Conservation (phyloP, 2,888 invertebrate genomes). For the Plebejus anna region DNA sequence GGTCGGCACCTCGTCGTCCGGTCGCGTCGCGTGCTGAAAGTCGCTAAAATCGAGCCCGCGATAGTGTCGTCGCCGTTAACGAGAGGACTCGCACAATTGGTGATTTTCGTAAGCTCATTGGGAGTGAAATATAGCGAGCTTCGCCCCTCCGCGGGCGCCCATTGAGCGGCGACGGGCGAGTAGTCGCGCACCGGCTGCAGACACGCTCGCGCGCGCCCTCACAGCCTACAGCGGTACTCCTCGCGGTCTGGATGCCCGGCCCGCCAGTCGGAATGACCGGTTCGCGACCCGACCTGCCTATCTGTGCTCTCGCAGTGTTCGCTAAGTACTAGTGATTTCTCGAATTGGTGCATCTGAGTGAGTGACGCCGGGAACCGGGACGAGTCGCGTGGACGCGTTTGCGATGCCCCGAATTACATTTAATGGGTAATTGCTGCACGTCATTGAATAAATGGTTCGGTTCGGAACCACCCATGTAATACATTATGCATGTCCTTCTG, state of each 20-base stretch:
- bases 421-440: slow-evolving; percentile 79
- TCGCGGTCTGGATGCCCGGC: slow-evolving; percentile 48
- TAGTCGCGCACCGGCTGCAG: slow-evolving; percentile 76
- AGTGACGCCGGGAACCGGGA: slow-evolving; percentile 71
- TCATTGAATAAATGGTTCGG: slow-evolving; percentile 77
- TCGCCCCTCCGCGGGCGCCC: slow-evolving; percentile 76
- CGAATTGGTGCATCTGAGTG: slow-evolving; percentile 73
- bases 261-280: slow-evolving; percentile 60
- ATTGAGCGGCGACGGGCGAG: slow-evolving; percentile 61
- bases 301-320: slow-evolving; percentile 62
- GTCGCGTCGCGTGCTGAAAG: slow-evolving; percentile 27
- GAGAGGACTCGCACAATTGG: slow-evolving; percentile 69
- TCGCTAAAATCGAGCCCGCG: slow-evolving; percentile 27
- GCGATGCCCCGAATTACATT: slow-evolving; percentile 77
- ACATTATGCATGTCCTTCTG: slow-evolving; percentile 61
- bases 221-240: slow-evolving; percentile 49
- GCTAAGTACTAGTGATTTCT: slow-evolving; percentile 62
- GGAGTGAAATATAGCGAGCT: slow-evolving; percentile 69
- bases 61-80: slow-evolving; percentile 45
- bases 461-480: slow-evolving; percentile 55
- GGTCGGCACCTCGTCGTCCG: slow-evolving; percentile 27
- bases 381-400: slow-evolving; percentile 61
- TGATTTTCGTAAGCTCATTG: slow-evolving; percentile 73
- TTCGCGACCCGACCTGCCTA: slow-evolving; percentile 55
- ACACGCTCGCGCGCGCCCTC: slow-evolving; percentile 72